Conservation (phyloP, 2,888 invertebrate genomes). For the Drosophila suboccidentalis region DNA sequence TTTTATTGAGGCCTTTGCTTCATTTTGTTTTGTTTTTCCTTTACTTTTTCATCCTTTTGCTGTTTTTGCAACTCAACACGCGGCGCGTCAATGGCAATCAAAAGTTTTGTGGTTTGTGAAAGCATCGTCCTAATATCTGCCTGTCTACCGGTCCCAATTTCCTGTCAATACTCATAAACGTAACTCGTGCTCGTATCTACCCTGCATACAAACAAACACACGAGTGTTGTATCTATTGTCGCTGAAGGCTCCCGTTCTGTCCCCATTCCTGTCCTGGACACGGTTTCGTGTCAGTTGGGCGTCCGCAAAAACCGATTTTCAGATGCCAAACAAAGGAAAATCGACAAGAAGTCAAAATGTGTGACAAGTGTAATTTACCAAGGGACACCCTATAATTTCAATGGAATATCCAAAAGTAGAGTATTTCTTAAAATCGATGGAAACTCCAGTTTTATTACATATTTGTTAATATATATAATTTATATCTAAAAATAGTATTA, state of each 20-base stretch:
- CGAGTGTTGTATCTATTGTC: background rate
- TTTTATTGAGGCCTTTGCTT: conserved; percentile 37
- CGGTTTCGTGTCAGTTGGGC: conserved; percentile 67
- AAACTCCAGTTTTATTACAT: background rate
- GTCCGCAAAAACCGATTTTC: conserved; percentile 68
- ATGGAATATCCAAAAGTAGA: background rate
- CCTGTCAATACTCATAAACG: conserved; percentile 72
- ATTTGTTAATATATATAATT: too few relatives aligned
- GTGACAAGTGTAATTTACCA: background rate
- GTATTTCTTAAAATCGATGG: background rate
- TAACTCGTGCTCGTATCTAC: conserved; percentile 7
- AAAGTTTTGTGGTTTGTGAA: conserved; percentile 60
- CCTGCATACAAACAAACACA: background rate
- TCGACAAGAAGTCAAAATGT: conserved; percentile 16
- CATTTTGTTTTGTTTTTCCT: background rate
- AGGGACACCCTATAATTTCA: background rate
- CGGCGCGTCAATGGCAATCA: conserved; percentile 65
- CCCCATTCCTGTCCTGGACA: conserved; percentile 19
- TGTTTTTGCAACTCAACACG: conserved; percentile 42
- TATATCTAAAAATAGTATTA: too few relatives aligned
- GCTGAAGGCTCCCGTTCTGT: conserved; percentile 19
- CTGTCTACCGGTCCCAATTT: conserved; percentile 69
- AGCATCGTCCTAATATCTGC: conserved; percentile 40
- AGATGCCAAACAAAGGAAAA: conserved; percentile 59
- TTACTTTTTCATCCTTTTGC: background rate